phyloP scores from a whole-genome alignment of 2,113 vertebrate genomes.

The Chamaetylas fuelleborni region DNA sequence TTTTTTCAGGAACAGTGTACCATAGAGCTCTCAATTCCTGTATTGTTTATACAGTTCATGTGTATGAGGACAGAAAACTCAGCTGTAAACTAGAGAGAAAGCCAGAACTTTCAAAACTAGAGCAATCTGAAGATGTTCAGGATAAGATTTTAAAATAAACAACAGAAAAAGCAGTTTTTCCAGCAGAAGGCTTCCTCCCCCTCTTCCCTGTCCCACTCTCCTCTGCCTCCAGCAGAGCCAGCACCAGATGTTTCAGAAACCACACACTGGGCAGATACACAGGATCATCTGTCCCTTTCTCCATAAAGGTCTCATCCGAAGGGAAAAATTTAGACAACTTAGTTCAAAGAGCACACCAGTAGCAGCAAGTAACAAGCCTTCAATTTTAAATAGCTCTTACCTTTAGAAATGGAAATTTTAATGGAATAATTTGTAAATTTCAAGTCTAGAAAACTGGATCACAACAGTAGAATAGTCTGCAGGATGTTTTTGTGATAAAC shows the following conservation, averaged over 20 bases:
- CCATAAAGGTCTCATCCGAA: slow-evolving; percentile 7
- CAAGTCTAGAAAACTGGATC: neutral
- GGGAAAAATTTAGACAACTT: neutral
- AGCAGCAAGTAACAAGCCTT: slow-evolving; percentile 4
- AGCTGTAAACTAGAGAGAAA: neutral
- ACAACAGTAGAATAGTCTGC: neutral
- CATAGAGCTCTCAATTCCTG: neutral
- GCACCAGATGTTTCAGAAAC: slow-evolving; percentile 42
- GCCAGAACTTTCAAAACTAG: neutral
- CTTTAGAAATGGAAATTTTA: neutral
- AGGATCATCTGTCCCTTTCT: neutral
- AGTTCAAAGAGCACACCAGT: neutral
- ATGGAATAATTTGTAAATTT: neutral
- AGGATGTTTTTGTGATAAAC: neutral
- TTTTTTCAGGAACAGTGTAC: neutral
- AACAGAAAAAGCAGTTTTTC: neutral
- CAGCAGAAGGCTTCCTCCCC: neutral
- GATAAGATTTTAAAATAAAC: neutral
- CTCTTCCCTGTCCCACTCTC: neutral
- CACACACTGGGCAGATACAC: neutral
- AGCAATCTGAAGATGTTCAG: neutral
- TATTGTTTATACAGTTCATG: neutral
- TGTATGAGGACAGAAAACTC: neutral
- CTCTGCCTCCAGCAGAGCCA: slow-evolving; percentile 4
- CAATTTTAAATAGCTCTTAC: neutral